Evolutionary conservation across 2,888 invertebrate genomes (phyloP), one percentile per base, ranked within the genome.

Genomic region (Philereme vetulata): DNA sequence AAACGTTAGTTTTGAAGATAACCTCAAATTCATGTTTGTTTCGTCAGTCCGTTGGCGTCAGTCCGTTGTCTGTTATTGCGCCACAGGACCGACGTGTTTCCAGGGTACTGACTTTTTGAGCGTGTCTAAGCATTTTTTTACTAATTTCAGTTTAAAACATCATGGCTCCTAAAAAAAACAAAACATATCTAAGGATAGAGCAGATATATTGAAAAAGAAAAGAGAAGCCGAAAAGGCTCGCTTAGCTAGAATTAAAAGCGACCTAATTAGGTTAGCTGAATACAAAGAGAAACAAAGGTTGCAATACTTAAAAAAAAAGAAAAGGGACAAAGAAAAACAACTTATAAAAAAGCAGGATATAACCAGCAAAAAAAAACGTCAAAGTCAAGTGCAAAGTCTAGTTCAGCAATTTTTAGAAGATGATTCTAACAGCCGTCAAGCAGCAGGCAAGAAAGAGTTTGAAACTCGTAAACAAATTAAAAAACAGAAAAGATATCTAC

Each of bases 11-110:
- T n/a, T n/a, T n/a, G 44, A 65, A 49, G 46, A 71, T 64, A 67
- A 60, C 56, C 57, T 64, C 56, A 66, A 71, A 68, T 67, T 66
- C 38, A 65, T 66, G 66, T 59, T 49, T 49, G 36, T 59, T 65
- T 70, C 64, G 54, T 70, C 62, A 68, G 65, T 65, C 59, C 67
- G 33, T 65, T 67, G 62, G 61, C 67, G 63, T 71, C 65, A 68
- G 66, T 66, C 62, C 67, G 51, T 67, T 72, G 69, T 62, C 67
- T 34, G 65, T 40, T 67, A 70, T 59, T 56, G 58, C 57, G 53
- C 60, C 62, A 64, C 32, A 59, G 64, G 60, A 64, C 68, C 61
- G 65, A 64, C 57, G 62, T 62, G 56, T 58, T 58, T 64, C 57
- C 60, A 59, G 42, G 47, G 60, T 63, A 65, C 61, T 61, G 62